Conservation (phyloP, 1,140 invertebrate species). For the Wiebesia pumilae region DNA sequence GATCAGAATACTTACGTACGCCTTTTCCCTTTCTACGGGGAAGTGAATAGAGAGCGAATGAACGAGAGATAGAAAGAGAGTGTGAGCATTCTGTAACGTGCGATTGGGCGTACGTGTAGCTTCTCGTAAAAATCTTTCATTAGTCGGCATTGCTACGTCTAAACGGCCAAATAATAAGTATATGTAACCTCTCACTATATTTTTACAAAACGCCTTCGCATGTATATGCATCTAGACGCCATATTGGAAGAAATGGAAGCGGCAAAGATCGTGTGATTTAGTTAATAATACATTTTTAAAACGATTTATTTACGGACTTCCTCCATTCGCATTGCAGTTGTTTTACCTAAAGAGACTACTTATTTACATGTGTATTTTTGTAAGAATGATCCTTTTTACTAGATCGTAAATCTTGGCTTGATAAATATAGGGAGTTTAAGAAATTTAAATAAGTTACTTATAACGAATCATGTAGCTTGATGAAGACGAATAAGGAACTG, state of each 20-base stretch:
- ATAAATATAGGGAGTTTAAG: background rate
- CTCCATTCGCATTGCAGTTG: background rate
- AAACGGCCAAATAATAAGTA: background rate
- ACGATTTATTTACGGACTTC: background rate
- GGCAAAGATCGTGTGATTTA: background rate
- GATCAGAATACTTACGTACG: constrained; percentile 8
- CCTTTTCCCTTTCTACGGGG: constrained; percentile 38
- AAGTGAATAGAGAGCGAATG: background rate
- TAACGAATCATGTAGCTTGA: background rate
- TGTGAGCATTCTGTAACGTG: constrained; percentile 10
- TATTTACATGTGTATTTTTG: background rate
- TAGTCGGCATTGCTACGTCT: background rate
- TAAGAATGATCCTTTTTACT: background rate
- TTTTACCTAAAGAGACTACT: background rate
- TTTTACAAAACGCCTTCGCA: background rate
- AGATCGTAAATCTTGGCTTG: background rate
- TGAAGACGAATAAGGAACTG: too few relatives aligned
- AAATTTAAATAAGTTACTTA: background rate
- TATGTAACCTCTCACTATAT: constrained; percentile 39
- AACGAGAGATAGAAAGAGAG: constrained; percentile 6
- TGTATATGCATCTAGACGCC: background rate
- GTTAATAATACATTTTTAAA: background rate
- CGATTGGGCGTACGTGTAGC: background rate
- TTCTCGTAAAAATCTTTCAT: constrained; percentile 17
- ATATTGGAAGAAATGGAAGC: background rate